A percentile compares a stretch with the other conserved stretches of the same genome.
These are phyloP conservation scores for Caenorhabditis panamensis DNA, from an alignment of 2,888 invertebrate genomes.

Conservation along the genomic window DNA sequence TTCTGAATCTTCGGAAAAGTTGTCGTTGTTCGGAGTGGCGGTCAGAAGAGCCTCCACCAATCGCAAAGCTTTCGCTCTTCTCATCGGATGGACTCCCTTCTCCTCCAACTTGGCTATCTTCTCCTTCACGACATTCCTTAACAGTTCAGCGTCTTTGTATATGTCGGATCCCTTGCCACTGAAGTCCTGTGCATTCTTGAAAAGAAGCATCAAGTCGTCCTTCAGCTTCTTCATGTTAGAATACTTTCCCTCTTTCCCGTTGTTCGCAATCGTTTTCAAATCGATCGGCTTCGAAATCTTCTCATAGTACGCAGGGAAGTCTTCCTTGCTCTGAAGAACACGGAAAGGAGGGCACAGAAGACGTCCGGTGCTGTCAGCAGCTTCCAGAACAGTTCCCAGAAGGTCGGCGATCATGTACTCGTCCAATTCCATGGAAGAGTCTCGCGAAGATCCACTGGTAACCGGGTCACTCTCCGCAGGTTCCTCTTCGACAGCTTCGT, in stretches of 20 bases:
- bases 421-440: conserved; percentile 80
- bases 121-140: conserved; percentile 85
- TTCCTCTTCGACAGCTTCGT: conserved; percentile 33
- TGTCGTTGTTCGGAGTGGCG: conserved; percentile 72
- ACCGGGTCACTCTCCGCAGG: conserved; percentile 14
- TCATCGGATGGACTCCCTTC: conserved; percentile 66
- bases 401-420: conserved; percentile 88
- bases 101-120: conserved; percentile 63
- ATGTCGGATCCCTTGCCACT: conserved; percentile 97
- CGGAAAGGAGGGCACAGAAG: conserved; percentile 91
- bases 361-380: conserved; percentile 89
- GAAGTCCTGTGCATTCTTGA: conserved; percentile 93
- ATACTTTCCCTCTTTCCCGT: conserved; percentile 88
- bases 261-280: conserved; percentile 92
- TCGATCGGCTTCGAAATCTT: conserved; percentile 96
- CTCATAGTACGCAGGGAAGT: conserved; percentile 95
- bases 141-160: conserved; percentile 91
- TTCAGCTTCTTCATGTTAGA: conserved; percentile 89
- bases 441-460: conserved; percentile 84
- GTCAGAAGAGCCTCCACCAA: conserved; percentile 75
- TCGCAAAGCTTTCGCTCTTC: conserved; percentile 62
- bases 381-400: conserved; percentile 91
- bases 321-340: conserved; percentile 91
- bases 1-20: conserved; percentile 85
- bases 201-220: conserved; percentile 91